Percentiles rank a stretch among this genome's conserved stretches.
Conservation (phyloP, 2,888 invertebrate genomes). For the Amorpha juglandis region DNA sequence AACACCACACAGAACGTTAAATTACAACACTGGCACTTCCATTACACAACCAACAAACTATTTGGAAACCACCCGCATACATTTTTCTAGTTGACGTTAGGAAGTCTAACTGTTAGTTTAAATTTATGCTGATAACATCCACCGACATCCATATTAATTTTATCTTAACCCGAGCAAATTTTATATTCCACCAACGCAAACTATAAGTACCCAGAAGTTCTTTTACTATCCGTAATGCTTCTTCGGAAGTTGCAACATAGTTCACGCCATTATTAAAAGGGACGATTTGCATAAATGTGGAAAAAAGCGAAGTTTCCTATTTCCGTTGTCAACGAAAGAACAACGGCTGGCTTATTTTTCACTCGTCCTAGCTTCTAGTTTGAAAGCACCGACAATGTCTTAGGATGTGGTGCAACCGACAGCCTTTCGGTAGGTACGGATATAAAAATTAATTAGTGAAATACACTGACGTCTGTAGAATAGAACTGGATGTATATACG, state of each 20-base stretch:
- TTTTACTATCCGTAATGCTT: neutral
- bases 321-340: constrained; percentile 50
- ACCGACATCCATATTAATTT: neutral
- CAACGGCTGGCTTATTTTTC: constrained; percentile 59
- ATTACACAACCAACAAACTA: too few species aligned
- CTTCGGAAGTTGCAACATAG: neutral
- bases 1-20: too few species aligned
- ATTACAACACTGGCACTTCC: too few species aligned
- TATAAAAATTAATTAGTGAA: too few species aligned
- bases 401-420: constrained; percentile 29
- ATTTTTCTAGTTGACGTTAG: too few species aligned
- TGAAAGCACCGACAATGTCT: constrained; percentile 54
- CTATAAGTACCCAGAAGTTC: neutral
- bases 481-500: too few species aligned
- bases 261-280: constrained; percentile 15
- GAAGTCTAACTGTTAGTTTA: too few species aligned
- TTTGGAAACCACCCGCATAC: too few species aligned
- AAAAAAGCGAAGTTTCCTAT: constrained; percentile 36
- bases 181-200: neutral
- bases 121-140: too few species aligned
- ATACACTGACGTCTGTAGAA: too few species aligned
- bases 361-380: constrained; percentile 56
- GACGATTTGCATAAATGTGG: constrained; percentile 27
- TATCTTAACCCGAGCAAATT: neutral
- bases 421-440: too few species aligned